A percentile compares a stretch with the other conserved stretches of the same genome.
These are phyloP conservation scores for Zaprionus capensis DNA, from an alignment of 1,140 invertebrate species.

Conservation along the genomic window DNA sequence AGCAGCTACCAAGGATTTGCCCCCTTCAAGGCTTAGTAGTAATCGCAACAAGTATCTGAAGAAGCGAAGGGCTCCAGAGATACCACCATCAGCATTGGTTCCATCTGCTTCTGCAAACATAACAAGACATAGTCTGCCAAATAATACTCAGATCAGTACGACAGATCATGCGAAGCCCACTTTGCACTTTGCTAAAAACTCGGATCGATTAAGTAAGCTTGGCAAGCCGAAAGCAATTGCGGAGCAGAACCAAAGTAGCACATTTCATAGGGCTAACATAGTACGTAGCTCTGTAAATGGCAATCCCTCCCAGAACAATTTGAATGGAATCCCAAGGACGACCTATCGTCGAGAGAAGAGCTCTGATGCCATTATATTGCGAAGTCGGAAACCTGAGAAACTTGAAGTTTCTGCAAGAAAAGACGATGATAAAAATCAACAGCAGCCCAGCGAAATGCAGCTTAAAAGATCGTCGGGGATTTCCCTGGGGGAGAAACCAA, in stretches of 20 bases:
- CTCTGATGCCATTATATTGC: conserved; percentile 51
- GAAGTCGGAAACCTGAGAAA: conserved; percentile 30
- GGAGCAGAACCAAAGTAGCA: conserved; percentile 16
- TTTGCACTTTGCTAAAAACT: conserved; percentile 38
- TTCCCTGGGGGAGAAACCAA: conserved; percentile 2
- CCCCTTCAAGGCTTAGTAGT: conserved; percentile 9
- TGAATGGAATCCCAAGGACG: neutral
- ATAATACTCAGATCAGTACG: neutral
- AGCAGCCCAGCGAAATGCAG: neutral
- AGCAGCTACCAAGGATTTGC: neutral
- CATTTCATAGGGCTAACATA: conserved; percentile 22
- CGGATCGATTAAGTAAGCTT: conserved; percentile 28
- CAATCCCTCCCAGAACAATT: neutral
- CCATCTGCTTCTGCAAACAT: neutral
- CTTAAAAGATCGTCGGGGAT: conserved; percentile 3
- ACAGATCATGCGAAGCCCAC: conserved; percentile 14
- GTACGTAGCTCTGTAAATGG: conserved; percentile 31
- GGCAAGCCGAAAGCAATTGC: conserved; percentile 10
- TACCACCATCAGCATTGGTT: conserved; percentile 29
- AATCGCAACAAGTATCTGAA: conserved; percentile 58
- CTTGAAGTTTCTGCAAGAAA: conserved; percentile 4
- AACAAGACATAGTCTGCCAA: neutral
- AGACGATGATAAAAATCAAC: conserved; percentile 5
- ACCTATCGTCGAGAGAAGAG: conserved; percentile 54
- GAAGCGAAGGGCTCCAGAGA: conserved; percentile 57